These are phyloP conservation scores for Acronicta leporina DNA, from an alignment of 2,888 invertebrate species.

Conservation along the genomic window DNA sequence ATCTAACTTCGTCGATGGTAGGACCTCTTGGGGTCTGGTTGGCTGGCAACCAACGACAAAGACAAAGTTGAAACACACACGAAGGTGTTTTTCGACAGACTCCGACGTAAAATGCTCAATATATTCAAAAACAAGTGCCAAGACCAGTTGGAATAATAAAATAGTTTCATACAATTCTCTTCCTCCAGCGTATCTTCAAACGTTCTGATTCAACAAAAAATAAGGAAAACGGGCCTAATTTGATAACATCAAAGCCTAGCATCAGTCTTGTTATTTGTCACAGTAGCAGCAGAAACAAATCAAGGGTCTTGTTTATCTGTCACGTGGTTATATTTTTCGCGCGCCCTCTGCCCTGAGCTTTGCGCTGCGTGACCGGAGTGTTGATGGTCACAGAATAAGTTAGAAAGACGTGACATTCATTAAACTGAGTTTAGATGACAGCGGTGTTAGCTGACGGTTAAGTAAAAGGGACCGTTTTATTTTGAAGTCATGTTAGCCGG, in stretches of 20 bases:
- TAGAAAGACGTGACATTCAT: constrained; percentile 50
- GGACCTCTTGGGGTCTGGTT: too few species aligned
- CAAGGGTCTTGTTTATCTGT: constrained; percentile 70
- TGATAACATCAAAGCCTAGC: constrained; percentile 48
- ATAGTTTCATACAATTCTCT: background rate
- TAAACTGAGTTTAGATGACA: constrained; percentile 31
- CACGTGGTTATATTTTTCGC: constrained; percentile 72
- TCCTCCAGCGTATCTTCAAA: constrained; percentile 18
- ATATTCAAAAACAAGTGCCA: too few species aligned
- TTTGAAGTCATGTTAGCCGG: background rate
- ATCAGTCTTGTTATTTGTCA: constrained; percentile 64
- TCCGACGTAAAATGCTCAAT: too few species aligned
- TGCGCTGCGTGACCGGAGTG: constrained; percentile 68
- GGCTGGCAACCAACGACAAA: too few species aligned
- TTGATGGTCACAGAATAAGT: constrained; percentile 53
- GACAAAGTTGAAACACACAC: too few species aligned
- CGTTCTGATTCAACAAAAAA: constrained; percentile 36
- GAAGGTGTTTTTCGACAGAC: too few species aligned
- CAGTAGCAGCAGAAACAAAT: constrained; percentile 68
- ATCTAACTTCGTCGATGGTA: too few species aligned
- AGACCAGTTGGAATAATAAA: too few species aligned
- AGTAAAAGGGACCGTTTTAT: constrained; percentile 14
- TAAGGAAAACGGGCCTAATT: constrained; percentile 44
- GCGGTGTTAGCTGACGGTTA: constrained; percentile 23
- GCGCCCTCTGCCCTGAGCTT: constrained; percentile 59